Percentiles rank a stretch among this genome's conserved stretches.
Evolutionary conservation across 2,113 vertebrate species (phyloP).

Genomic region (Callocephalon fimbriatum): DNA sequence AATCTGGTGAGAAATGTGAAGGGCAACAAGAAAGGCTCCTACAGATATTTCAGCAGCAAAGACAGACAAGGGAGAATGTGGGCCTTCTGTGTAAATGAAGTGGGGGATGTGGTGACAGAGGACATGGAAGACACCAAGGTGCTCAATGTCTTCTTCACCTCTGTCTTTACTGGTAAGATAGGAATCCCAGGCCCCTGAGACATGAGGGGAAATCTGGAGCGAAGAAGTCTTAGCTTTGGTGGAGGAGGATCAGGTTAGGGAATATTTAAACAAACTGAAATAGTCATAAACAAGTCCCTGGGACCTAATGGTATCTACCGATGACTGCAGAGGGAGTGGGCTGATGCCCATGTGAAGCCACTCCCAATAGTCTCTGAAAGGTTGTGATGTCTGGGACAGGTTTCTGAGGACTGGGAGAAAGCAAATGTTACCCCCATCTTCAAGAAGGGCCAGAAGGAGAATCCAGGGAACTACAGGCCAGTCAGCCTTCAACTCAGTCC

Average conservation of each 20-base stretch:
- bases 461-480: background rate
- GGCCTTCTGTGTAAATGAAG: background rate
- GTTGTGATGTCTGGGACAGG: background rate
- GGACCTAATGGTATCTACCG: background rate
- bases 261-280: background rate
- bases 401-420: background rate
- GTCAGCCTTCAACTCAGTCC: background rate
- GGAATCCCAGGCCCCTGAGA: background rate
- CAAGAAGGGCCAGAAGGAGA: background rate
- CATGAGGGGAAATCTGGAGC: background rate
- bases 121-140: background rate
- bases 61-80: background rate
- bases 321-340: background rate
- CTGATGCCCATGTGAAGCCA: background rate
- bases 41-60: background rate
- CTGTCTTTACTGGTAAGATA: background rate
- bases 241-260: background rate
- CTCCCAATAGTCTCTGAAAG: background rate
- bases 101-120: background rate
- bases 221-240: background rate
- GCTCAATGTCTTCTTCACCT: background rate
- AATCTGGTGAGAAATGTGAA: background rate
- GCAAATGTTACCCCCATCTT: background rate
- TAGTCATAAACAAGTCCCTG: background rate
- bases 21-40: background rate